phyloP scores from a whole-genome alignment of 2,888 invertebrate species.

The Empis livida region DNA sequence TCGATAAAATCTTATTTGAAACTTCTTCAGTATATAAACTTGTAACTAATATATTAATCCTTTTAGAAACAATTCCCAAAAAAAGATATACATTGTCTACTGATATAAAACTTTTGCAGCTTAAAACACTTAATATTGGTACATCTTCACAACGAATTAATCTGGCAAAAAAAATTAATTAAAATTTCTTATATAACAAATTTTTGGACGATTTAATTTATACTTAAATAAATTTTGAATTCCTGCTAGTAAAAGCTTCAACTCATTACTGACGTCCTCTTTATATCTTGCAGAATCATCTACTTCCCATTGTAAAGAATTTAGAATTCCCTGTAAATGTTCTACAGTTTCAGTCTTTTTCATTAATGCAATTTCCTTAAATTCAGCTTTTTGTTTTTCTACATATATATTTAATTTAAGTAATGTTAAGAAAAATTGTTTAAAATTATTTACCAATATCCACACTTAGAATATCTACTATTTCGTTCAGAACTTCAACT shows the following conservation, averaged over 20 bases:
- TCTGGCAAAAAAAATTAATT: no score
- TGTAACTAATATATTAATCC: constrained; percentile 35
- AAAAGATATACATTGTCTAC: constrained; percentile 67
- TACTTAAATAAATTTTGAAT: constrained; percentile 38
- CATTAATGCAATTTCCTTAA: constrained; percentile 26
- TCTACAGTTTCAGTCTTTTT: constrained; percentile 30
- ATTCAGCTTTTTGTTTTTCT: constrained; percentile 30
- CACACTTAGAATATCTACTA: constrained; percentile 46
- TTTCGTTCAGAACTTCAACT: constrained; percentile 58
- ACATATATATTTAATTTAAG: neutral
- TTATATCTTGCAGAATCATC: constrained; percentile 21
- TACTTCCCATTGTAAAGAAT: constrained; percentile 18
- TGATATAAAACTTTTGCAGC: constrained; percentile 57
- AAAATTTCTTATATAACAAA: no score
- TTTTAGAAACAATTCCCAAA: constrained; percentile 68
- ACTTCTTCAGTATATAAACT: constrained; percentile 28
- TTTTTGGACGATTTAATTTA: no score
- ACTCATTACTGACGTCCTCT: constrained; percentile 23
- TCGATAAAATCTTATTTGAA: constrained; percentile 29
- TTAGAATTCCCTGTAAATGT: constrained; percentile 19
- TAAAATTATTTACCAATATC: constrained; percentile 46
- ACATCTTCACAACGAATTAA: constrained; percentile 59
- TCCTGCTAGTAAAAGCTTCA: constrained; percentile 35
- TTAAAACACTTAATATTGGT: constrained; percentile 56
- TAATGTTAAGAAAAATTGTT: neutral